Base-by-base conservation (phyloP, 2,888 invertebrate species). In the Nemapogon koenigi region DNA sequence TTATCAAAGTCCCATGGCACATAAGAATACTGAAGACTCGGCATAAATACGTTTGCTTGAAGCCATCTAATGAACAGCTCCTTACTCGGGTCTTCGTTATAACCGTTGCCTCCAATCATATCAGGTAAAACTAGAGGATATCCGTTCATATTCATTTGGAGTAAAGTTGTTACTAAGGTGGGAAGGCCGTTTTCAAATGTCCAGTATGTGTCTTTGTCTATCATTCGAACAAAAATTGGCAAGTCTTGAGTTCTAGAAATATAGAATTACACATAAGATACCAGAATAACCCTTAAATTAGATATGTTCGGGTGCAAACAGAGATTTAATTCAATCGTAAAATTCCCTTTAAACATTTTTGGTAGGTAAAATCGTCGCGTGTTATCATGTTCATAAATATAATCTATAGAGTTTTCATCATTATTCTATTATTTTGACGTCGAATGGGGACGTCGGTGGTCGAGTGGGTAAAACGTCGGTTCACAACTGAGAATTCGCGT, bases 111-210 rank as follows among this genome's bases (percentile, higher is more conserved):
- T 0, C 86, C 87, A 17, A 87, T 83, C 86, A 91, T 89, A 52
- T 91, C 91, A 0, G 91, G 90, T 29, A 91, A 60, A n/a, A 90
- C 86, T 47, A 84, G 81, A 0, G 87, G 83, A 60, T 87, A 88
- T 1, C 88, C 88, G 42, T 83, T 71, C 46, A 85, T 62, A 49
- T 69, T 81, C 65, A 81, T 66, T 52, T 86, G 85, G 1, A 89
- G 67, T 0, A 88, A 64, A 0, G 88, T 86, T 0, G 90, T 88
- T 22, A 91, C 79, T n/a, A 91, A 60, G 1, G 88, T 85, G 2
- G 83, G 81, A 1, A 91, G 67, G 0, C 91, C 90, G 54, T 88
- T 88, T 49, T 84, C 73, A 53, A 78, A 78, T 2, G 81, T 83
- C 86, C 86, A 88, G 37, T 68, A 71, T 0, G 89, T 85, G 57